Conservation (phyloP, 2,113 vertebrate species). For the Beaufortia kweichowensis region DNA sequence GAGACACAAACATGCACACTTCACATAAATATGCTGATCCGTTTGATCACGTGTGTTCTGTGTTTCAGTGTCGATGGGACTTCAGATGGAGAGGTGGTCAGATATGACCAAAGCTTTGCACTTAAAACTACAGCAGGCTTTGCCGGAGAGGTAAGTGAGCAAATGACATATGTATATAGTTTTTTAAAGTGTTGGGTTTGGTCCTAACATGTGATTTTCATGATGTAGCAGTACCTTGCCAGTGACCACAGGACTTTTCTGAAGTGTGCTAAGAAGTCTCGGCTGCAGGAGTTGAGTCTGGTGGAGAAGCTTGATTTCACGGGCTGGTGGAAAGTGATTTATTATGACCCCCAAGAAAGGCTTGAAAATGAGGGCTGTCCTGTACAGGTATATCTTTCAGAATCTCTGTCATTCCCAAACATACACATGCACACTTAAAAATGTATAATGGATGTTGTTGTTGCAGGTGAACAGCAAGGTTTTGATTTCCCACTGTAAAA, state of each 20-base stretch:
- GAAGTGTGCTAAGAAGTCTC: conserved; percentile 78
- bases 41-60: conserved; percentile 19
- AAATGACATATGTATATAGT: not conserved
- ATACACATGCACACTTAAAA: not conserved
- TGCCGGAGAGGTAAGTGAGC: conserved; percentile 69
- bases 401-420: not conserved
- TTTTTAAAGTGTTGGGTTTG: not conserved
- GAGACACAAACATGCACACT: conserved; percentile 15
- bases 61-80: conserved; percentile 61
- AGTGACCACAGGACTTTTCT: conserved; percentile 82
- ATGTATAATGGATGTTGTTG: conserved; percentile 9
- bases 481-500: conserved; percentile 82
- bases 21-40: not conserved
- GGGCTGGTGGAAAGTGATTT: conserved; percentile 79
- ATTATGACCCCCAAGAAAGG: conserved; percentile 83
- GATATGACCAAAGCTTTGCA: conserved; percentile 75
- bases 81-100: conserved; percentile 64
- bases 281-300: conserved; percentile 83
- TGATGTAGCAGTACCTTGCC: conserved; percentile 80
- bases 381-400: conserved; percentile 65
- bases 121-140: conserved; percentile 72
- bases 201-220: not conserved
- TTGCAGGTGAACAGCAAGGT: conserved; percentile 80
- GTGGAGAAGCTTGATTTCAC: conserved; percentile 72
- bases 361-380: conserved; percentile 85